Base-by-base conservation (phyloP, 2,888 invertebrate species). In the Apoda limacodes region DNA sequence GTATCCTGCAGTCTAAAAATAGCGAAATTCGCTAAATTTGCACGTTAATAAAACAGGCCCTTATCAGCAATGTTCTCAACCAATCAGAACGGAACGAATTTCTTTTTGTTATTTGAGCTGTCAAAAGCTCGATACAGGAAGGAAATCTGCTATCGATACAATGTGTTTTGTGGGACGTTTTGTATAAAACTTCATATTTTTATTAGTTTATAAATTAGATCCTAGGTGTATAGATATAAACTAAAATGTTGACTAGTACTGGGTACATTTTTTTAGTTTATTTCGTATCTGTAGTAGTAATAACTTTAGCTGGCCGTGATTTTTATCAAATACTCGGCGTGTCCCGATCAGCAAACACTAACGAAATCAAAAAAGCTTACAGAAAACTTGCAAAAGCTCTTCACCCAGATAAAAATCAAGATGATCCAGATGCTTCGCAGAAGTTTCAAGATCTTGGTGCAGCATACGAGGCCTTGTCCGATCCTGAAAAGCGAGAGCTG, bases 361-460 rank as follows among this genome's bases (percentile, higher is more conserved):
- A 98, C 80, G 93, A 97, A 70, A 93, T 99, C 36, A 99, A 99
- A 71, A 98, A 98, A 81, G 97, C 98, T 23, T 99, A 98, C 71
- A 84, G 98, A 57, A 90, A 89, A 55, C 69, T 95, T 69, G 99
- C 99, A 11, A 98, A 95, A 80, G 94, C 96, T 64, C 75, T 96
- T 40, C 99, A 99, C 85, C 99, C 99, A 9, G 99, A 99, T 59
- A 97, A 95, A 65, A 98, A 99, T 67, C 88, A 89, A 61, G 91
- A 92, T 66, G 98, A 99, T 75, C 93, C 95, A 1, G 85, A 92
- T 31, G 94, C 99, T 1, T 91, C 94, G 0, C 88, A 89, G 50
- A 95, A 95, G 67, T 99, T 99, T 62, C 93, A 96, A 78, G 95
- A 98, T 60, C 81, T 98, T 27, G 93, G 95, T 13, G 95, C 96